Conservation (phyloP, 2,888 invertebrate species). For the Platycnemis pennipes region DNA sequence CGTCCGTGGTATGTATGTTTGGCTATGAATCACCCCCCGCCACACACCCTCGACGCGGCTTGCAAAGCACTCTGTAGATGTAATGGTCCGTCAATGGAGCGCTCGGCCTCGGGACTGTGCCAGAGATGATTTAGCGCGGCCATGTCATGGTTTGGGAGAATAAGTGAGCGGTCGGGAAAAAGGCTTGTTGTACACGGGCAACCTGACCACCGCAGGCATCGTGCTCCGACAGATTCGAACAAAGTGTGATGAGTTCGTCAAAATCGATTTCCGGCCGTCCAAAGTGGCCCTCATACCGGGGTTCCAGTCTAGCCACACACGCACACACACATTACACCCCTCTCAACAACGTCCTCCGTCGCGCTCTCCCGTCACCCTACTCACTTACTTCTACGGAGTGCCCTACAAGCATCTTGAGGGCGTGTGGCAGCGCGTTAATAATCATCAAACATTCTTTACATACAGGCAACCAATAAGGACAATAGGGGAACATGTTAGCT, state of each 20-base stretch:
- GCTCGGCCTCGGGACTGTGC: background rate
- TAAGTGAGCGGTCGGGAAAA: background rate
- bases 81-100: background rate
- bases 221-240: background rate
- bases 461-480: no score
- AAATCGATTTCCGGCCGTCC: background rate
- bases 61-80: background rate
- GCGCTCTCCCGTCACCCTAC: no score
- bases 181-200: background rate
- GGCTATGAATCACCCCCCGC: background rate
- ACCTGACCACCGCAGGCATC: slow-evolving; percentile 2
- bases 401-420: no score
- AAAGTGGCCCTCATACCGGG: background rate
- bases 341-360: no score
- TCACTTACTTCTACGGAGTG: no score
- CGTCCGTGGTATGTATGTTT: no score
- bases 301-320: background rate
- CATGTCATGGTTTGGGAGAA: background rate
- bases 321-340: no score
- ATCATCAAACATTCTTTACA: no score
- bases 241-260: background rate
- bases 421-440: no score
- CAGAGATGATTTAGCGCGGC: background rate
- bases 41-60: background rate
- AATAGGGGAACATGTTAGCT: no score